Base-by-base conservation (phyloP, 1,140 invertebrate species). In the Trinorchestia longiramus region DNA sequence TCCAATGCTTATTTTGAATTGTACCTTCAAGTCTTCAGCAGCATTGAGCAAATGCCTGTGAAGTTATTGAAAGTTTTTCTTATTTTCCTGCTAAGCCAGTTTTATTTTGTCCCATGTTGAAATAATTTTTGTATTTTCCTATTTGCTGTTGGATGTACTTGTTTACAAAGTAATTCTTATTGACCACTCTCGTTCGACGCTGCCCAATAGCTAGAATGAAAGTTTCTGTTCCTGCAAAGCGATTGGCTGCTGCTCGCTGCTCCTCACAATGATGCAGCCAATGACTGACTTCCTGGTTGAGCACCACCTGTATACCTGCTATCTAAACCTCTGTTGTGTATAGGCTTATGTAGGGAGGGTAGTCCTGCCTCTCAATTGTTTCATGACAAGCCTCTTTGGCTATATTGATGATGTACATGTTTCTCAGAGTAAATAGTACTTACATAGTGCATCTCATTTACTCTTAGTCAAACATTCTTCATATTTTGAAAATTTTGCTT, bases 201-300 rank as follows among this genome's bases (percentile, higher is more conserved):
- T 77, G 62, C 62, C 62, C 62, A 77, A 77, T 77, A 28, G 62
- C 62, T 77, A 77, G 15, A 77, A 77, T 77, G 62, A 77, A 77
- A 77, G 62, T 77, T 77, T 77, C 62, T 90, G 28, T 90, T 90
- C 88, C n/a, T 90, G 88, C n/a, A 11, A 90, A 42, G 88, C 36
- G 88, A 90, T 90, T 90, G 88, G 88, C 88, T 42, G 43, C 4
- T 90, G 88, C 43, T n/a, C 43, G 40, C 44, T 47, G 44, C 36
- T 94, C 11, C 62, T 23, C 47, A 94, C 43, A 43, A 40, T 94
- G 44, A 94, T 94, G 43, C 8, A 94, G 92, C 92, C 92, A 94
- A 94, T 94, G 92, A 94, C 92, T 94, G 43, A 6, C 92, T 94
- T 94, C 92, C 92, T 94, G 92, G 43, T 45, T 47, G 44, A 40